Percentiles rank a stretch among this genome's conserved stretches.
phyloP scores from a whole-genome alignment of 2,888 invertebrate species.

The Aporophyla lueneburgensis region DNA sequence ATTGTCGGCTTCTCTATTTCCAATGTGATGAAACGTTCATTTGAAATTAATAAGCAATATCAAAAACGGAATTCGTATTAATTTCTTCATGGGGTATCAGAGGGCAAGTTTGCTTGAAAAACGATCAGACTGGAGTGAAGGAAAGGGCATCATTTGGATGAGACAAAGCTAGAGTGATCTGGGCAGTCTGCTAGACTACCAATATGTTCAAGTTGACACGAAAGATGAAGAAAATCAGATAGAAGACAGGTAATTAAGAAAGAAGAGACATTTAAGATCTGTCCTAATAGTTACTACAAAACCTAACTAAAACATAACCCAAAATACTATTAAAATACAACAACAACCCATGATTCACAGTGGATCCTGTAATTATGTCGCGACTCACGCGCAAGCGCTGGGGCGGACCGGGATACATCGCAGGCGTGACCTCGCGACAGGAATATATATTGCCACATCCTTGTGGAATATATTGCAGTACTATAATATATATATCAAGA shows the following conservation, averaged over 20 bases:
- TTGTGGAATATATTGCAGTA: slow-evolving; percentile 42
- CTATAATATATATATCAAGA: slow-evolving; percentile 28
- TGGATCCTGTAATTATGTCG: slow-evolving; percentile 61
- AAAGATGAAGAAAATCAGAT: neutral
- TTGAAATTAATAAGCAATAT: slow-evolving; percentile 4
- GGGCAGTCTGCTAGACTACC: neutral
- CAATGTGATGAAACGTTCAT: slow-evolving; percentile 16
- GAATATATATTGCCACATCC: slow-evolving; percentile 56
- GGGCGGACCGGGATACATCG: slow-evolving; percentile 63
- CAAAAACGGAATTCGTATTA: neutral
- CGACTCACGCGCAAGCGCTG: slow-evolving; percentile 52
- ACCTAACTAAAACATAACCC: neutral
- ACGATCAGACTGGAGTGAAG: neutral
- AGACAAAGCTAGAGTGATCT: neutral
- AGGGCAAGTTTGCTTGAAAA: no score
- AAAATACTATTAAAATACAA: slow-evolving; percentile 17
- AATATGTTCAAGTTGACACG: neutral
- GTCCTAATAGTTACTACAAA: no score
- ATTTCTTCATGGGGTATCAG: neutral
- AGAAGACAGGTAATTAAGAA: neutral
- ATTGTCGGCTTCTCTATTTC: slow-evolving; percentile 17
- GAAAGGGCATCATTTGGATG: no score
- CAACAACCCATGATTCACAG: slow-evolving; percentile 43
- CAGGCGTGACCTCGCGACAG: slow-evolving; percentile 62
- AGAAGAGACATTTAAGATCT: neutral